Conservation (phyloP, 2,113 vertebrate genomes). For the Leucosticte australis region DNA sequence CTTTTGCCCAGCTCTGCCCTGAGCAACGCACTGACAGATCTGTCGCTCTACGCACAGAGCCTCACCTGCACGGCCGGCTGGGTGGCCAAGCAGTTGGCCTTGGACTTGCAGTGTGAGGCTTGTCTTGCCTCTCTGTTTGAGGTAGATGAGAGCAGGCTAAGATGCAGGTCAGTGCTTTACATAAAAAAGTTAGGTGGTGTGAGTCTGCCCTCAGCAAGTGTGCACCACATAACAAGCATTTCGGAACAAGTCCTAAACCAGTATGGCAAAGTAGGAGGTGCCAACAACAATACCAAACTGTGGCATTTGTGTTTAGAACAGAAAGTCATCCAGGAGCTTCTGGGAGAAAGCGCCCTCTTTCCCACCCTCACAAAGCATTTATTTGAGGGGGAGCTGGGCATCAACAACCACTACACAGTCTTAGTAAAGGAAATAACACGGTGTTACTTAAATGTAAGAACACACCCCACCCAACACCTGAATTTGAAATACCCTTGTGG, state of each 20-base stretch:
- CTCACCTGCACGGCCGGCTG: neutral
- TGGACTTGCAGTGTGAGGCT: slow-evolving; percentile 26
- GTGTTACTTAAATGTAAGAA: slow-evolving; percentile 44
- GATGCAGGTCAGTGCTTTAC: slow-evolving; percentile 25
- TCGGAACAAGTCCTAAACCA: slow-evolving; percentile 22
- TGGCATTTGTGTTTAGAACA: slow-evolving; percentile 34
- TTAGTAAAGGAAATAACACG: slow-evolving; percentile 50
- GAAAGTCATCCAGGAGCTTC: slow-evolving; percentile 52
- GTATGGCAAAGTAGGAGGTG: neutral
- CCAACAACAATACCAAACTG: neutral
- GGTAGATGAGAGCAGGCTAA: neutral
- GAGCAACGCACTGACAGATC: slow-evolving; percentile 39
- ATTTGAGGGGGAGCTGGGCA: slow-evolving; percentile 10
- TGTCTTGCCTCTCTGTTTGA: slow-evolving; percentile 60
- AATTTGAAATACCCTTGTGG: neutral
- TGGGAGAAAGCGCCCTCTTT: slow-evolving; percentile 40
- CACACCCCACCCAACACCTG: neutral
- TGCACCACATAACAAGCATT: neutral
- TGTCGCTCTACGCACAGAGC: neutral
- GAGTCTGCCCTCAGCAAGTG: slow-evolving; percentile 39
- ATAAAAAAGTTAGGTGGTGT: slow-evolving; percentile 40
- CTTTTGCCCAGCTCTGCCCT: neutral
- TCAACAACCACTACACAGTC: slow-evolving; percentile 58
- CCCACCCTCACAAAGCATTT: slow-evolving; percentile 51
- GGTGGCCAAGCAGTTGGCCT: slow-evolving; percentile 33